phyloP scores from a whole-genome alignment of 2,888 invertebrate species.

The Macrophya annulata region DNA sequence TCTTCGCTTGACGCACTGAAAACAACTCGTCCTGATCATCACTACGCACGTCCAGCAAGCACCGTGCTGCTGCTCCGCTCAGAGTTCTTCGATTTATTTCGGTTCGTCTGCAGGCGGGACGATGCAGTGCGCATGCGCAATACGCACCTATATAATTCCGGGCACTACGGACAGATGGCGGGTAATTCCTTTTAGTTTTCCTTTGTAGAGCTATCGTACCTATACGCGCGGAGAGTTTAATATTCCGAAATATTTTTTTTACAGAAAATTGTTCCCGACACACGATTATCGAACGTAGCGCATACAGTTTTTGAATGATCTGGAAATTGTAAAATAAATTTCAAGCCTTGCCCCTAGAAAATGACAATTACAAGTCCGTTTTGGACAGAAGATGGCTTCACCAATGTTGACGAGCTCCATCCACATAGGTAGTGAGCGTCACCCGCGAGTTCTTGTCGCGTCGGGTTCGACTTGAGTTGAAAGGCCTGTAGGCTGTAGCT shows the following conservation, averaged over 20 bases:
- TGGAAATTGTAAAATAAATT: not conserved
- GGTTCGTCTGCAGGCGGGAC: conserved; percentile 74
- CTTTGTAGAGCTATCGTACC: conserved; percentile 13
- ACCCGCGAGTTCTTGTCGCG: not conserved
- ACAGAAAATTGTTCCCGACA: not conserved
- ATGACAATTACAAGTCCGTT: not conserved
- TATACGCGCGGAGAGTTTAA: conserved; percentile 5
- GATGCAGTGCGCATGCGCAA: conserved; percentile 69
- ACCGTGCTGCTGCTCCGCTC: conserved; percentile 72
- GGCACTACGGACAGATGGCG: conserved; percentile 47
- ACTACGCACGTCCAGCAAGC: conserved; percentile 74
- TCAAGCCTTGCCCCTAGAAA: not conserved
- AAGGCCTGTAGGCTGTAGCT: conserved; percentile 24
- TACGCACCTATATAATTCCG: conserved; percentile 57
- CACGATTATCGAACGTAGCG: not conserved
- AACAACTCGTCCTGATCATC: conserved; percentile 76
- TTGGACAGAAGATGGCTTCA: conserved; percentile 16
- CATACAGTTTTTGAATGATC: too few relatives aligned
- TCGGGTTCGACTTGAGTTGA: conserved; percentile 18
- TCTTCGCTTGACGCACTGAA: conserved; percentile 74
- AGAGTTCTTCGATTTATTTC: conserved; percentile 78
- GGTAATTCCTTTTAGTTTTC: not conserved
- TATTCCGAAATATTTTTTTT: not conserved
- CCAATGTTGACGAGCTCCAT: not conserved
- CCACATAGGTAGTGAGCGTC: not conserved